Conservation (phyloP, 1,140 invertebrate species). For the Drosophila yakuba region DNA sequence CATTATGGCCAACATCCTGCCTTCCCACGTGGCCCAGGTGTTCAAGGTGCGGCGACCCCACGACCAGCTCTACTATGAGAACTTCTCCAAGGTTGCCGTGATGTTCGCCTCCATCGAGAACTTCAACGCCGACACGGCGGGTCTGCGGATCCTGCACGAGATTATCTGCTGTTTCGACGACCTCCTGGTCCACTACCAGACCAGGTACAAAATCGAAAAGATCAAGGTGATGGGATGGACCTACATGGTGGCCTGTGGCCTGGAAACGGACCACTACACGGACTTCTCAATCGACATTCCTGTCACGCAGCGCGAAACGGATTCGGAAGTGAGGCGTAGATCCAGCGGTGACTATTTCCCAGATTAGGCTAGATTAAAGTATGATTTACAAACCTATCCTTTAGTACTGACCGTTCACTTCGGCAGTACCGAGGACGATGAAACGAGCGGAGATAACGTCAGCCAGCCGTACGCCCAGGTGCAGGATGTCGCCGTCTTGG, state of each 20-base stretch:
- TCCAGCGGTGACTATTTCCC: conserved; percentile 8
- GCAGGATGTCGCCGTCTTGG: conserved; percentile 19
- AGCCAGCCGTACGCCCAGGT: neutral
- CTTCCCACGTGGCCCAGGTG: conserved; percentile 92
- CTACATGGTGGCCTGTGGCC: conserved; percentile 96
- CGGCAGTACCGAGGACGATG: conserved; percentile 3
- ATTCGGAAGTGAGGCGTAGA: neutral
- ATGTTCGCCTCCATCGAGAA: conserved; percentile 96
- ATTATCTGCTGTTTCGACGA: conserved; percentile 95
- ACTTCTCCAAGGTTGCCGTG: conserved; percentile 92
- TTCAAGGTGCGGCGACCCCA: conserved; percentile 87
- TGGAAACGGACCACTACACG: conserved; percentile 85
- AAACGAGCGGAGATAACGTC: neutral
- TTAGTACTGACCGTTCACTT: conserved; percentile 7
- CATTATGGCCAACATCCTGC: conserved; percentile 93
- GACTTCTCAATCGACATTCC: conserved; percentile 18
- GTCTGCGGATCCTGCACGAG: conserved; percentile 92
- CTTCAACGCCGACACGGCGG: conserved; percentile 87
- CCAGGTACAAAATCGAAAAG: conserved; percentile 88
- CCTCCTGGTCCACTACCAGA: conserved; percentile 33
- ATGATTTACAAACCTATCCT: too few species aligned
- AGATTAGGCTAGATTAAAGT: neutral
- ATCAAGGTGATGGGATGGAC: conserved; percentile 96
- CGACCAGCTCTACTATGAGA: conserved; percentile 92
- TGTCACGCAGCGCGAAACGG: neutral